These are phyloP conservation scores for Platyura marginata DNA, from an alignment of 1,140 invertebrate species.

Conservation along the genomic window DNA sequence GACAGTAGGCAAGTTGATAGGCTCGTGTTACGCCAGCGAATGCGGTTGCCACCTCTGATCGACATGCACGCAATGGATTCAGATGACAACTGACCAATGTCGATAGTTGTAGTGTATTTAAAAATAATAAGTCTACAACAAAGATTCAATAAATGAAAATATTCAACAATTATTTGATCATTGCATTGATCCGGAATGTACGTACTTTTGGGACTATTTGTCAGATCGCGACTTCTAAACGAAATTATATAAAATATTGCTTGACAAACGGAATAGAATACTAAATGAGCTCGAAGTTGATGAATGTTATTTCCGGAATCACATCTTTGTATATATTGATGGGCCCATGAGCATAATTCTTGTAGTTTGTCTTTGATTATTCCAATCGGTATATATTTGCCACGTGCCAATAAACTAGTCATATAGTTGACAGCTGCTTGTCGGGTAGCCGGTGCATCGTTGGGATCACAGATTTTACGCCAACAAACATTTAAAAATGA, in stretches of 20 bases:
- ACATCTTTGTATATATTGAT: constrained; percentile 47
- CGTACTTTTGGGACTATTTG: constrained; percentile 52
- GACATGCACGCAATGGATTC: constrained; percentile 70
- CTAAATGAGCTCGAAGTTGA: constrained; percentile 46
- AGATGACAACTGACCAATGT: constrained; percentile 64
- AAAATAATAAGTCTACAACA: constrained; percentile 53
- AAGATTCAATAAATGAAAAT: constrained; percentile 10
- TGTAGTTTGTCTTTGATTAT: constrained; percentile 43
- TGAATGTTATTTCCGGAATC: constrained; percentile 26
- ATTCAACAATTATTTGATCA: neutral
- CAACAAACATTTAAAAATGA: constrained; percentile 54
- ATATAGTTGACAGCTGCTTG: constrained; percentile 56
- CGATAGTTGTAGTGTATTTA: constrained; percentile 62
- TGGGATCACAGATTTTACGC: constrained; percentile 50
- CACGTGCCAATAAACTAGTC: constrained; percentile 52
- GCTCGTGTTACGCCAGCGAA: constrained; percentile 69
- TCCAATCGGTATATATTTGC: constrained; percentile 43
- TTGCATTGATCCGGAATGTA: constrained; percentile 25
- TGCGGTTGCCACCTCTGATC: constrained; percentile 52
- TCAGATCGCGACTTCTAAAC: constrained; percentile 69
- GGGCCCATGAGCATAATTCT: constrained; percentile 51
- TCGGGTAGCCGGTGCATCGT: constrained; percentile 39
- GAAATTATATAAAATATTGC: constrained; percentile 77
- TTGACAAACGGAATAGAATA: constrained; percentile 83
- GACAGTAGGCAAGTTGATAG: constrained; percentile 86